Base-by-base conservation (phyloP, 2,888 invertebrate genomes). In the Chalcis sispes region DNA sequence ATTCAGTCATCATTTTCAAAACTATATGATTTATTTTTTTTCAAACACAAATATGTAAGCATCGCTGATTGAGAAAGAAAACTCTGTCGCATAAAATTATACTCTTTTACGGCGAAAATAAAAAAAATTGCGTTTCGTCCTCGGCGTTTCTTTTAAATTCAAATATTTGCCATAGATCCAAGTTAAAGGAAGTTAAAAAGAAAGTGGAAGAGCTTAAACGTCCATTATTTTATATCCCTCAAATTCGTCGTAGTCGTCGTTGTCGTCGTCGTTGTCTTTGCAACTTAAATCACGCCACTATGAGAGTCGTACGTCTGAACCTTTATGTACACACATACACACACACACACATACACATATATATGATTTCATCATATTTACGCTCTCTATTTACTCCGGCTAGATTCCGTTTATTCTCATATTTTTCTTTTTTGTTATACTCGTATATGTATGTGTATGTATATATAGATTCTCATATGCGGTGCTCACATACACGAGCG, bases 331-430 rank as follows among this genome's bases (percentile, higher is more conserved):
- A n/a, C n/a, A n/a, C n/a, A n/a, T n/a, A n/a, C n/a, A n/a, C n/a
- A n/a, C n/a, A n/a, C n/a, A n/a, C n/a, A n/a, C n/a, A n/a, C n/a
- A n/a, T n/a, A n/a, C n/a, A n/a, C n/a, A n/a, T n/a, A n/a, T n/a
- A n/a, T n/a, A n/a, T n/a, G 32, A 8, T 29, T 3, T 32, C 46
- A 15, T 46, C 18, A 61, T 61, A 59, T 67, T 73, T 54, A 54
- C 50, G 32, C 52, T 74, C 46, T 62, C 69, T 69, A 69, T 74
- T 61, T 54, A 36, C 42, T 27, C 40, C 27, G 1, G 65, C 27
- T 50, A 67, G 52, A 66, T 66, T 59, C 32, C 61, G 62, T 62
- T 74, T 62, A 36, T 56, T 74, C 74, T 69, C 62, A 64, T 56
- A 56, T 72, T 58, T 65, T 50, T 59, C 27, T 18, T 59, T 32